phyloP scores from a whole-genome alignment of 1,140 invertebrate genomes.

The Bombus turneri region DNA sequence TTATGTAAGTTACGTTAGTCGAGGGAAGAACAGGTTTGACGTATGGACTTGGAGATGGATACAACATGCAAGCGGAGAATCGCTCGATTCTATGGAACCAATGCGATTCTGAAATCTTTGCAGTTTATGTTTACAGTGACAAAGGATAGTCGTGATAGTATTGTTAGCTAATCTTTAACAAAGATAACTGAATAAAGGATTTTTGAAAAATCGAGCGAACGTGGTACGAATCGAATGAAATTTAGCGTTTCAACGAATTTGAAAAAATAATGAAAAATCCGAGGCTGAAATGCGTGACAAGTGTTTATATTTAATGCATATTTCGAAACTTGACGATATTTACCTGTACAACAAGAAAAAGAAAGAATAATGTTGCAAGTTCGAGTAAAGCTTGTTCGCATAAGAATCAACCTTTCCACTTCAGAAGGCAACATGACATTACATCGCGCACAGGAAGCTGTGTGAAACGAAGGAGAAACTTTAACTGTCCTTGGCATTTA shows the following conservation, averaged over 20 bases:
- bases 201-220: too few species aligned
- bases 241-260: neutral
- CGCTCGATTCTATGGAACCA: slow-evolving; percentile 22
- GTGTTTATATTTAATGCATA: neutral
- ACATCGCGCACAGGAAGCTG: slow-evolving; percentile 41
- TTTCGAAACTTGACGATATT: slow-evolving; percentile 5
- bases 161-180: too few species aligned
- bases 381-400: neutral
- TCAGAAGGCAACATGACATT: slow-evolving; percentile 26
- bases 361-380: slow-evolving; percentile 10
- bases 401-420: too few species aligned
- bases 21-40: slow-evolving; percentile 34
- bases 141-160: too few species aligned
- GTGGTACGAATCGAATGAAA: too few species aligned
- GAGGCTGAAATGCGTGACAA: slow-evolving; percentile 14
- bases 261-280: slow-evolving; percentile 18
- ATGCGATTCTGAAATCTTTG: neutral
- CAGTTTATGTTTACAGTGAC: neutral
- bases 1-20: slow-evolving; percentile 30
- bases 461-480: slow-evolving; percentile 48
- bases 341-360: slow-evolving; percentile 62
- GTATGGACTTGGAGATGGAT: slow-evolving; percentile 21
- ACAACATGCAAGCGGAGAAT: slow-evolving; percentile 9
- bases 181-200: too few species aligned
- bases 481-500: slow-evolving; percentile 43